These are phyloP conservation scores for Macroramphosus scolopax DNA, from an alignment of 2,797 vertebrate genomes.

Conservation along the genomic window DNA sequence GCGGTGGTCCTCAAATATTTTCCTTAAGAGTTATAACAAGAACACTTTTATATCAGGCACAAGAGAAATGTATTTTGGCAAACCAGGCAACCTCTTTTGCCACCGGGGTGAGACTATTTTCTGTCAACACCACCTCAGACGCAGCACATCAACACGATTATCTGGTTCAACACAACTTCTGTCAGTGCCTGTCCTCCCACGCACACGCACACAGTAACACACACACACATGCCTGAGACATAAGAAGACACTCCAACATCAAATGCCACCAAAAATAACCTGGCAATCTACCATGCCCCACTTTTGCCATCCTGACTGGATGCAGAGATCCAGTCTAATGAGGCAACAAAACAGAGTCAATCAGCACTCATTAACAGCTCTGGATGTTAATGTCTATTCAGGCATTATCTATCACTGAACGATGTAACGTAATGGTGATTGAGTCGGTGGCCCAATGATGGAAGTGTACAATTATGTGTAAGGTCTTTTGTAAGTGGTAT, in stretches of 20 bases:
- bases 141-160: slow-evolving; percentile 58
- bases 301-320: slow-evolving; percentile 58
- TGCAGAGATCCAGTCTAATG: slow-evolving; percentile 53
- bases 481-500: too few relatives aligned
- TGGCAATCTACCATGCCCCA: slow-evolving; percentile 61
- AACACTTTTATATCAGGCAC: slow-evolving; percentile 28
- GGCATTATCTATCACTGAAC: too few relatives aligned
- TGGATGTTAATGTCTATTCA: too few relatives aligned
- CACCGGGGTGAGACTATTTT: slow-evolving; percentile 40
- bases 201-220: slow-evolving; percentile 14
- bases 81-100: slow-evolving; percentile 32
- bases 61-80: slow-evolving; percentile 33
- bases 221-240: slow-evolving; percentile 4
- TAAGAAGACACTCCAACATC: slow-evolving; percentile 24
- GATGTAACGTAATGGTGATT: too few relatives aligned
- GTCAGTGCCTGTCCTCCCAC: slow-evolving; percentile 62
- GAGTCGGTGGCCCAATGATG: too few relatives aligned
- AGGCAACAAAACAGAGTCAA: slow-evolving; percentile 60
- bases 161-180: slow-evolving; percentile 64
- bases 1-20: too few relatives aligned
- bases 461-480: too few relatives aligned
- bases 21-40: too few relatives aligned
- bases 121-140: slow-evolving; percentile 35
- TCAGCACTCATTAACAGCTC: too few relatives aligned
- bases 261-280: slow-evolving; percentile 69